Conservation (phyloP, 2,888 invertebrate species). For the Lasioglossum leucozonium region DNA sequence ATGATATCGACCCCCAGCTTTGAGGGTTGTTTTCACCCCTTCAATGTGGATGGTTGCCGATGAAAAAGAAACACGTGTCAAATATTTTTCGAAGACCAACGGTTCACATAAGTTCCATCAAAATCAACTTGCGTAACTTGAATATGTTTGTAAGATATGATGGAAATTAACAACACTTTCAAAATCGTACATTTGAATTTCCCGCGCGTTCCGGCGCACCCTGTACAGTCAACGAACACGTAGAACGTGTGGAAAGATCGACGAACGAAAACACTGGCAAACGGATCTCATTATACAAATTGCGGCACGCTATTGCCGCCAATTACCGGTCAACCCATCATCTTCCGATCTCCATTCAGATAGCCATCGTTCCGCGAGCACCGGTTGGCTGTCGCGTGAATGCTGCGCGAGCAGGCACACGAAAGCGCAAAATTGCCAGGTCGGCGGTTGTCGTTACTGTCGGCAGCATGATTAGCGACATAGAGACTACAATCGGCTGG, state of each 20-base stretch:
- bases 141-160: no score
- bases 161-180: no score
- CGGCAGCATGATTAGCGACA: background rate
- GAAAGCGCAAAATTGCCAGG: background rate
- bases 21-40: no score
- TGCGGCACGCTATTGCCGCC: background rate
- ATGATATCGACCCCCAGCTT: no score
- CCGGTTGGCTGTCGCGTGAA: constrained; percentile 7
- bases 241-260: background rate
- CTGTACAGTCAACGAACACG: background rate
- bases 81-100: no score
- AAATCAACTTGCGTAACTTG: no score
- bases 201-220: background rate
- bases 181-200: no score
- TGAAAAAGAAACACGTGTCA: no score
- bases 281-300: background rate
- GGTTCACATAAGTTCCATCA: no score
- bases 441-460: background rate
- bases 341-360: background rate
- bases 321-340: background rate
- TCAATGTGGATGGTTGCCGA: no score
- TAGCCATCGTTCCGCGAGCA: background rate
- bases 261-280: background rate
- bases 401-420: background rate
- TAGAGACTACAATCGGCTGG: background rate